Evolutionary conservation across 2,888 invertebrate species (phyloP).

Genomic region (Lithophane semibrunnea): DNA sequence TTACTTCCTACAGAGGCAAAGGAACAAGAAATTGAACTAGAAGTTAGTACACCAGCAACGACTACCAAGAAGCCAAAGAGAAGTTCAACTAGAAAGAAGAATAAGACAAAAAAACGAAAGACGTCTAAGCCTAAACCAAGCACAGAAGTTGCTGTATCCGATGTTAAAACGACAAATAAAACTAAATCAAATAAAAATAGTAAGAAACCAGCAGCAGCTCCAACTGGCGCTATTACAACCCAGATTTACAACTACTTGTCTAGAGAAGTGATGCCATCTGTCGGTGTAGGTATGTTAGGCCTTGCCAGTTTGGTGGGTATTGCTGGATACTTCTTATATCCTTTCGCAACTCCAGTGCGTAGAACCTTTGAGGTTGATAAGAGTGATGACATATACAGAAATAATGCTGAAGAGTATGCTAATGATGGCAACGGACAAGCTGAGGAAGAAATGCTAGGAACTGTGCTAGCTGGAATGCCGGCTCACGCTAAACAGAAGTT

Average conservation of each 20-base stretch:
- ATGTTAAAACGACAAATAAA: conserved; percentile 90
- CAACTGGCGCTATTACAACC: conserved; percentile 91
- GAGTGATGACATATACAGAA: conserved; percentile 92
- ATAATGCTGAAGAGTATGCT: conserved; percentile 92
- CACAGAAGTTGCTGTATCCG: conserved; percentile 75
- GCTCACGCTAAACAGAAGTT: conserved; percentile 86
- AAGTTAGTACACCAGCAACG: conserved; percentile 85
- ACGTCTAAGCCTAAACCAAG: conserved; percentile 85
- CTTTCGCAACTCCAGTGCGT: conserved; percentile 92
- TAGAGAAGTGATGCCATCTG: conserved; percentile 95
- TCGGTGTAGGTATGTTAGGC: conserved; percentile 94
- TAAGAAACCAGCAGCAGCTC: conserved; percentile 80
- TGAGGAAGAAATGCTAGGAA: conserved; percentile 94
- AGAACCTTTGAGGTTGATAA: conserved; percentile 92
- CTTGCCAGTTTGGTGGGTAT: conserved; percentile 93
- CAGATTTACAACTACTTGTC: conserved; percentile 95
- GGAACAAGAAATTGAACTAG: conserved; percentile 87
- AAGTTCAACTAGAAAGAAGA: conserved; percentile 87
- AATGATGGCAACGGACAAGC: conserved; percentile 92
- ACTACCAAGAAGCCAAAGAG: conserved; percentile 89
- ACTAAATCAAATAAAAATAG: conserved; percentile 84
- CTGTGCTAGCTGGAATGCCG: conserved; percentile 93
- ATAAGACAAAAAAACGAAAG: conserved; percentile 91
- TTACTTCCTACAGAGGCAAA: conserved; percentile 87
- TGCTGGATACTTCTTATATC: conserved; percentile 94